Conservation (phyloP, 2,113 vertebrate species). For the Hippopotamus amphibius region DNA sequence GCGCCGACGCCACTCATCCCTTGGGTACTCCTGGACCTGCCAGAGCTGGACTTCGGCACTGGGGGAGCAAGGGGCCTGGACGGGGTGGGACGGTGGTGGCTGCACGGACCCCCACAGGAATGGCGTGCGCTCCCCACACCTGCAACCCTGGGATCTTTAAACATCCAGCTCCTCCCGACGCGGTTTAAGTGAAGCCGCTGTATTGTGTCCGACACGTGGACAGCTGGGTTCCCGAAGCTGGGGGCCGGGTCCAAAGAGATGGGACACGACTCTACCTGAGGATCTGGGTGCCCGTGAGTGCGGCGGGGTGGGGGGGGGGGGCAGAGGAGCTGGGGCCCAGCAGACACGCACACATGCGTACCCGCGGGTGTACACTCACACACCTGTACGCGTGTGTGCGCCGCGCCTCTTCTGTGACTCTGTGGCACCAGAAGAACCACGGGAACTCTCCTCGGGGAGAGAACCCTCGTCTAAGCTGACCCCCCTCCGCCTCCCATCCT, state of each 20-base stretch:
- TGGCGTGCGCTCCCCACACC: rapidly evolving
- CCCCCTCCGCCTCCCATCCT: not conserved
- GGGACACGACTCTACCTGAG: rapidly evolving
- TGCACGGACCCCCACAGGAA: not conserved
- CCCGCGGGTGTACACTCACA: not conserved
- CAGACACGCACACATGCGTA: too few relatives aligned
- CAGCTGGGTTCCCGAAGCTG: not conserved
- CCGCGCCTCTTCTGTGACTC: too few relatives aligned
- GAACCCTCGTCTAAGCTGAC: not conserved
- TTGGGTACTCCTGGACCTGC: too few relatives aligned
- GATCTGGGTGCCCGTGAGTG: not conserved
- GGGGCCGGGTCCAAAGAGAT: not conserved
- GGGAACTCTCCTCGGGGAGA: too few relatives aligned
- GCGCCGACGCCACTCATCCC: too few relatives aligned
- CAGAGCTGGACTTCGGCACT: too few relatives aligned
- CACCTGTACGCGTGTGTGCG: too few relatives aligned
- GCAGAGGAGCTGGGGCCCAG: too few relatives aligned
- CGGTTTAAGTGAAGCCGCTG: not conserved
- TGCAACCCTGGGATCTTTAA: not conserved
- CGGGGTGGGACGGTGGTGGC: not conserved
- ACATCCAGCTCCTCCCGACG: not conserved
- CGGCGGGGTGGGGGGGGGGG: rapidly evolving
- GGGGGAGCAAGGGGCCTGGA: not conserved
- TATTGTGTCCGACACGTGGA: not conserved
- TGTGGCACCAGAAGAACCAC: too few relatives aligned